Base-by-base conservation (phyloP, 2,113 vertebrate genomes). In the Maccullochella peelii region DNA sequence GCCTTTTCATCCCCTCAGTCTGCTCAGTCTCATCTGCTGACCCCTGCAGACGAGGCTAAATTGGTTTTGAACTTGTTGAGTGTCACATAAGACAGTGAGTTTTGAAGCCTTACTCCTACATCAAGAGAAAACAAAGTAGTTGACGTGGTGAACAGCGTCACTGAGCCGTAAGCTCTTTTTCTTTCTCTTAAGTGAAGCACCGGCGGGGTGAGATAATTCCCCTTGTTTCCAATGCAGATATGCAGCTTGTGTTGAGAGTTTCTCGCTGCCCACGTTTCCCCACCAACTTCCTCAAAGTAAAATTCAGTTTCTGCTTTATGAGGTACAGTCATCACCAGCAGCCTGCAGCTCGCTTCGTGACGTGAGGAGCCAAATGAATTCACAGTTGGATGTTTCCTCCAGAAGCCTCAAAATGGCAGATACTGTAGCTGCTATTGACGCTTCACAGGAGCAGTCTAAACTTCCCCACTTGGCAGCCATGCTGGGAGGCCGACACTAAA, bases 281-380 rank as follows among this genome's bases (percentile, higher is more conserved):
- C 49, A 12, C 10, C 55, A 23, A n/a, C 67, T 4, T 86, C 75
- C 79, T 68, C 3, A 0, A 65, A 54, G 44, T 33, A 33, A 67
- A 20, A 54, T 82, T 18, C 54, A 15, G 52, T 36, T 16, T 33
- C 42, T 68, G 25, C 8, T 47, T n/a, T 8, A 1, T 6, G 1
- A 80, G 66, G 57, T 50, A 2, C 21, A 40, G 63, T 33, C 49
- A 9, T 6, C 71, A 33, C 33, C 33, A 33, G 33, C 33, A 0
- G 72, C 58, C 77, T 8, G 21, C 66, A 44, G 44, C 68, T 62
- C 10, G 0, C 15, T 42, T 14, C 7, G 0, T 63, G 21, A 20
- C 25, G 36, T 5, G 42, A 67, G n/a, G 0, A 72, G 79, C 73
- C 54, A 62, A 68, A 78, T n/a, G 3, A 47, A 54, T 61, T 68